phyloP scores from a whole-genome alignment of 2,113 vertebrate species.

The Plectropomus leopardus region DNA sequence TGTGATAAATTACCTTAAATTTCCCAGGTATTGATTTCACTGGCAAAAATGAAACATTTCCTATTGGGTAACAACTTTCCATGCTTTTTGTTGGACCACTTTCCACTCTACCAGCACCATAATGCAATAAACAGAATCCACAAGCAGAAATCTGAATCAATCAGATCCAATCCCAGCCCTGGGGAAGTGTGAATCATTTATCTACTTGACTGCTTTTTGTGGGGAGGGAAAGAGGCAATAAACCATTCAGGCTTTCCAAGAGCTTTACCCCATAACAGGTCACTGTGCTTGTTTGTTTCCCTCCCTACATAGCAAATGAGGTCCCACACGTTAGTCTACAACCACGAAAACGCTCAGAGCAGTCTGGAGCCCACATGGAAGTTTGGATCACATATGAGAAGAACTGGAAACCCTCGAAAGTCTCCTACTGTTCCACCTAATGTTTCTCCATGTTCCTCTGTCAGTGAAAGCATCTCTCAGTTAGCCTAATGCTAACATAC shows the following conservation, averaged over 20 bases:
- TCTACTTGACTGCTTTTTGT: slow-evolving; percentile 36
- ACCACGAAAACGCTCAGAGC: slow-evolving; percentile 56
- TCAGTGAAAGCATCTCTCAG: slow-evolving; percentile 22
- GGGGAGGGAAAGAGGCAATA: slow-evolving; percentile 26
- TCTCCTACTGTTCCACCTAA: slow-evolving; percentile 44
- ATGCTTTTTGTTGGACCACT: not conserved
- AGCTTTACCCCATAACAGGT: slow-evolving; percentile 43
- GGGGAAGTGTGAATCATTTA: slow-evolving; percentile 27
- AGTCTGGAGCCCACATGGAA: slow-evolving; percentile 82
- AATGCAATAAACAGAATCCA: not conserved
- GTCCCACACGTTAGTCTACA: slow-evolving; percentile 60
- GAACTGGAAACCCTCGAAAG: slow-evolving; percentile 62
- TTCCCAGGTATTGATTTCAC: slow-evolving; percentile 1
- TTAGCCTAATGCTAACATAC: slow-evolving; percentile 12
- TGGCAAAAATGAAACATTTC: not conserved
- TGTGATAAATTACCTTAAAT: not conserved
- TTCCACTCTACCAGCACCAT: not conserved
- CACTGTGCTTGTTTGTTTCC: slow-evolving; percentile 67
- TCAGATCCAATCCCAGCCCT: not conserved
- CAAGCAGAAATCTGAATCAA: slow-evolving; percentile 9
- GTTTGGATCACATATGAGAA: slow-evolving; percentile 69
- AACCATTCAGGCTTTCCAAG: slow-evolving; percentile 45
- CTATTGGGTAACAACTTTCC: not conserved
- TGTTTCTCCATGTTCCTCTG: slow-evolving; percentile 28
- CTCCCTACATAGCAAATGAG: slow-evolving; percentile 64